Percentiles rank a stretch among this genome's conserved stretches.
phyloP scores from a whole-genome alignment of 2,888 invertebrate species.

The Marronus borbonicus region DNA sequence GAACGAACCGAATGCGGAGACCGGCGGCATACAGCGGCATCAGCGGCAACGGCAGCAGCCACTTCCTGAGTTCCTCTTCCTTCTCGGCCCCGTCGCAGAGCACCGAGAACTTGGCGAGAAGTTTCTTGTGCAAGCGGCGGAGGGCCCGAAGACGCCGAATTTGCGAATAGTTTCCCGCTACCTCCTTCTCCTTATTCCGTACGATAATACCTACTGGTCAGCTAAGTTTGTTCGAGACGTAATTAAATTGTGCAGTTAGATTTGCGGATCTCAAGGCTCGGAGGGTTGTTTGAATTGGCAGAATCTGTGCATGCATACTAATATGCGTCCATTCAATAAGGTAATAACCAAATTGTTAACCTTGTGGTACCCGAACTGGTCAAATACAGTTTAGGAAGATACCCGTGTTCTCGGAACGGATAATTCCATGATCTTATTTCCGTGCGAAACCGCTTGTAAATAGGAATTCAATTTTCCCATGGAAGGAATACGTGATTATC shows the following conservation, averaged over 20 bases:
- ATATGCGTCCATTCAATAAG: conserved; percentile 62
- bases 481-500: not conserved
- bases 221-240: conserved; percentile 64
- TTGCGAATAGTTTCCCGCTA: conserved; percentile 67
- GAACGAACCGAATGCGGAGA: conserved; percentile 18
- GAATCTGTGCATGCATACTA: conserved; percentile 67
- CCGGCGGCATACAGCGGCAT: conserved; percentile 6
- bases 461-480: conserved; percentile 2
- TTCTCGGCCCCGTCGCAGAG: conserved; percentile 59
- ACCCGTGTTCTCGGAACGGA: conserved; percentile 5
- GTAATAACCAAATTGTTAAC: conserved; percentile 56
- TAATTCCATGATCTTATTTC: conserved; percentile 15
- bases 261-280: conserved; percentile 53
- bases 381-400: conserved; percentile 36
- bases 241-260: conserved; percentile 69
- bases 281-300: conserved; percentile 65
- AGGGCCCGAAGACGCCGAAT: conserved; percentile 65
- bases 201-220: conserved; percentile 70
- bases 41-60: conserved; percentile 26
- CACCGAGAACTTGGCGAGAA: conserved; percentile 59
- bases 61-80: conserved; percentile 47
- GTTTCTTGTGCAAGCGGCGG: conserved; percentile 59
- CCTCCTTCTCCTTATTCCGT: conserved; percentile 40
- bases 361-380: conserved; percentile 35
- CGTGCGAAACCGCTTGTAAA: not conserved